These are phyloP conservation scores for Crax fasciolata DNA, from an alignment of 2,797 vertebrate genomes.

Conservation along the genomic window DNA sequence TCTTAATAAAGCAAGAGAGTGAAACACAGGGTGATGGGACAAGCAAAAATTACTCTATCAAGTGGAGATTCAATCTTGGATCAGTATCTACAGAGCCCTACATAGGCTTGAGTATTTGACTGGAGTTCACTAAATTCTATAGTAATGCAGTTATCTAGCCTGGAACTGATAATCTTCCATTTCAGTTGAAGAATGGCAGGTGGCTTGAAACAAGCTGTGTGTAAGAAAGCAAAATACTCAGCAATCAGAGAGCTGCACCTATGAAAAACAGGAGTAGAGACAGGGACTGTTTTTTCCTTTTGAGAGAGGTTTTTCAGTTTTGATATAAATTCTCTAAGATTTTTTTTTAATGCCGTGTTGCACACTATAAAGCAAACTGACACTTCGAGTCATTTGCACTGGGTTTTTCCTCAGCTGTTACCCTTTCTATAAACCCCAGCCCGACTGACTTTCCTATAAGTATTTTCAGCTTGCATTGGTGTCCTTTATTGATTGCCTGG, in stretches of 20 bases:
- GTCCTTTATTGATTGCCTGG: neutral
- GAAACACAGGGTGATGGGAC: neutral
- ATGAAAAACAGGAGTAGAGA: neutral
- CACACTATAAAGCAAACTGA: neutral
- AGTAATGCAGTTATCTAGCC: neutral
- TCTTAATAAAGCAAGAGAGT: neutral
- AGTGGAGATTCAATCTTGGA: neutral
- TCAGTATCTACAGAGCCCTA: neutral
- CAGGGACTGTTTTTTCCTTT: neutral
- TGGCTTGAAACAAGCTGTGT: neutral
- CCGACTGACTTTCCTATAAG: neutral
- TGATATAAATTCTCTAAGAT: neutral
- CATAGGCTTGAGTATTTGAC: neutral
- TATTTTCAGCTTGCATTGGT: neutral
- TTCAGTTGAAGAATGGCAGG: neutral
- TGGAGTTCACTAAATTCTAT: neutral
- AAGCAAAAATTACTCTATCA: neutral
- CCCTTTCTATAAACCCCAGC: neutral
- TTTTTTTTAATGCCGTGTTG: neutral
- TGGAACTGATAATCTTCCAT: neutral
- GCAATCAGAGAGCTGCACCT: neutral
- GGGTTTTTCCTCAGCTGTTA: neutral
- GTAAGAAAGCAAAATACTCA: neutral
- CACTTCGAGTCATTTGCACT: neutral
- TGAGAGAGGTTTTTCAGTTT: neutral